Evolutionary conservation across 35 echinoderm and acorn worm species (phyloP).

Genomic region (Lytechinus pictus): DNA sequence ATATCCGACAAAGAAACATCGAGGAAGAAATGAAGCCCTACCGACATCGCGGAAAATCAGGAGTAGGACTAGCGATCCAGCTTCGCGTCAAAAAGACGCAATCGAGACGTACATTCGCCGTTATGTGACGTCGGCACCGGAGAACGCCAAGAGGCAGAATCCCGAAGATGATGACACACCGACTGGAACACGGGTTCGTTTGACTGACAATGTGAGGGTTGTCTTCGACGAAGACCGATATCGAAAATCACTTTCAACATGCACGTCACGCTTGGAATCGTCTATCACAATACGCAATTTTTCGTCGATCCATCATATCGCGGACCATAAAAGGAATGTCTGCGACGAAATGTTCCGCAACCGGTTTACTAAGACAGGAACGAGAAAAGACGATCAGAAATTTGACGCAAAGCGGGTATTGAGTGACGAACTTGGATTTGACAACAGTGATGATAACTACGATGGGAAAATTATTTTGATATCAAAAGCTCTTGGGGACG

Average conservation of each 20-base stretch:
- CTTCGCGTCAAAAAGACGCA: not conserved
- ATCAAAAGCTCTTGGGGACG: not conserved
- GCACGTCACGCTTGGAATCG: not conserved
- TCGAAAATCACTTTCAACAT: not conserved
- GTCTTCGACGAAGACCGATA: slow-evolving; percentile 1
- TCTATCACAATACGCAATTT: not conserved
- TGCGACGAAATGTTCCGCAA: not conserved
- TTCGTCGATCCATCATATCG: slow-evolving; percentile 41
- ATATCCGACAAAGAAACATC: not conserved
- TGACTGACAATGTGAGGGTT: slow-evolving; percentile 23
- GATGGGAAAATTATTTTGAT: not conserved
- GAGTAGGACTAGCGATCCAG: not conserved
- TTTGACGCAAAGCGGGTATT: slow-evolving; percentile 22
- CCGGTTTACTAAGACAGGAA: not conserved
- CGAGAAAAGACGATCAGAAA: not conserved
- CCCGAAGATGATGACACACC: not conserved
- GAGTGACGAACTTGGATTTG: not conserved
- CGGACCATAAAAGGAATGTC: not conserved
- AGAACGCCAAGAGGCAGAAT: not conserved
- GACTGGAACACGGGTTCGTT: not conserved
- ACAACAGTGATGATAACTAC: not conserved
- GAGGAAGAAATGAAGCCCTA: not conserved
- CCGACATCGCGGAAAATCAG: not conserved
- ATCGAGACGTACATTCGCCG: slow-evolving; percentile 22
- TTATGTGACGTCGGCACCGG: slow-evolving; percentile 28